Percentiles rank a stretch among this genome's conserved stretches.
phyloP scores from a whole-genome alignment of 2,113 vertebrate species.

The Pituophis catenifer region DNA sequence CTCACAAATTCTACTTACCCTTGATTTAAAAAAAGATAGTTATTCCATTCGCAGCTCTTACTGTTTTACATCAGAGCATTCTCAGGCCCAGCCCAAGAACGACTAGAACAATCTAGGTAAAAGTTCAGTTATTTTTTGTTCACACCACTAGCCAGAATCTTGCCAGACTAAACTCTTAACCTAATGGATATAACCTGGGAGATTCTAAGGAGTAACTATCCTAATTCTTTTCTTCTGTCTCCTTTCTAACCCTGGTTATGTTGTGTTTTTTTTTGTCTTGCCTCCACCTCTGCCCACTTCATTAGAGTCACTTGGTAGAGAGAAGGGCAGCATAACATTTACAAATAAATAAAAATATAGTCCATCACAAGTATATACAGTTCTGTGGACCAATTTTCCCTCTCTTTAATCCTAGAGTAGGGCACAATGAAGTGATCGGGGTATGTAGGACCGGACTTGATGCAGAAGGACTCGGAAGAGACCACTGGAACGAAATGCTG shows the following conservation, averaged over 20 bases:
- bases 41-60: no score
- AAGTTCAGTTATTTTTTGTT: background rate
- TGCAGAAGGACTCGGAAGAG: constrained; percentile 90
- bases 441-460: constrained; percentile 90
- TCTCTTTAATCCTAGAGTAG: constrained; percentile 77
- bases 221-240: background rate
- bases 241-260: background rate
- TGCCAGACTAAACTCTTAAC: background rate
- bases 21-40: background rate
- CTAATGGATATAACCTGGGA: background rate
- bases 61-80: background rate
- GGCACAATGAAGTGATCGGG: constrained; percentile 98
- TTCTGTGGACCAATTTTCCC: background rate
- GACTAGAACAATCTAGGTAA: background rate
- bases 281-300: background rate
- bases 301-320: background rate
- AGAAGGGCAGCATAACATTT: background rate
- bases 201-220: background rate
- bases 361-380: background rate
- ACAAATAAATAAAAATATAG: background rate
- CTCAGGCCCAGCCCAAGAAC: background rate
- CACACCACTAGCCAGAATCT: background rate
- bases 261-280: background rate
- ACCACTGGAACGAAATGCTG: constrained; percentile 99
- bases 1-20: background rate